These are phyloP conservation scores for Takifugu rubripes DNA, from an alignment of 2,797 vertebrate species.

Conservation along the genomic window DNA sequence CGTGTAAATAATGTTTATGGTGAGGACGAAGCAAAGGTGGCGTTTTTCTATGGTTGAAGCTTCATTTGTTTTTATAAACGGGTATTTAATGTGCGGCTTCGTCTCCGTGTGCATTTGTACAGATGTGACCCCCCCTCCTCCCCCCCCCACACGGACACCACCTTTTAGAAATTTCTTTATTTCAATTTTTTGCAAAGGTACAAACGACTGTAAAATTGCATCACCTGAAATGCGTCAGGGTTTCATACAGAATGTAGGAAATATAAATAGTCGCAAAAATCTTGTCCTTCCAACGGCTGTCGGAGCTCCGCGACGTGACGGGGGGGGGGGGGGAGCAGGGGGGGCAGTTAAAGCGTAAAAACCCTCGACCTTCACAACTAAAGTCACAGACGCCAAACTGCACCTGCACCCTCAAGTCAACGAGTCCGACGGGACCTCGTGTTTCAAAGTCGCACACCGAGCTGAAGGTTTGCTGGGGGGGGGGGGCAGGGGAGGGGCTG, in stretches of 20 bases:
- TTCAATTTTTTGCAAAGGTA: conserved; percentile 73
- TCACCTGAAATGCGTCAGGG: conserved; percentile 70
- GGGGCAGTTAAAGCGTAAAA: conserved; percentile 61
- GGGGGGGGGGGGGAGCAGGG: conserved; percentile 12
- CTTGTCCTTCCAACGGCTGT: conserved; percentile 55
- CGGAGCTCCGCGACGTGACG: conserved; percentile 24
- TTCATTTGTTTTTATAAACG: conserved; percentile 35
- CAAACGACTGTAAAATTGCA: conserved; percentile 74
- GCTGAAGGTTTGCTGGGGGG: conserved; percentile 3
- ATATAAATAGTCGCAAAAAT: conserved; percentile 79
- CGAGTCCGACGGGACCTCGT: conserved; percentile 1
- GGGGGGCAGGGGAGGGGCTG: background rate
- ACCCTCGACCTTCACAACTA: conserved; percentile 47
- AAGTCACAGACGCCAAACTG: conserved; percentile 38
- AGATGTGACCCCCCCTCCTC: conserved; percentile 41
- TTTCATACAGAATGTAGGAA: conserved; percentile 69
- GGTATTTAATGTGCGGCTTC: conserved; percentile 44
- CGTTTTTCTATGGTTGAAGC: conserved; percentile 13
- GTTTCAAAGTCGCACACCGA: conserved; percentile 6
- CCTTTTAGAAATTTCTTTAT: conserved; percentile 59
- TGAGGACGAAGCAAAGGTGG: background rate
- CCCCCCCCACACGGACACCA: no score
- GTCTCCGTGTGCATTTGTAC: conserved; percentile 32
- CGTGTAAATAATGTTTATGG: conserved; percentile 10
- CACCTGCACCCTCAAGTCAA: conserved; percentile 29